Evolutionary conservation across 1,140 invertebrate species (phyloP), one percentile per base, ranked within the genome.

Genomic region (Drosophila nigrodunni): DNA sequence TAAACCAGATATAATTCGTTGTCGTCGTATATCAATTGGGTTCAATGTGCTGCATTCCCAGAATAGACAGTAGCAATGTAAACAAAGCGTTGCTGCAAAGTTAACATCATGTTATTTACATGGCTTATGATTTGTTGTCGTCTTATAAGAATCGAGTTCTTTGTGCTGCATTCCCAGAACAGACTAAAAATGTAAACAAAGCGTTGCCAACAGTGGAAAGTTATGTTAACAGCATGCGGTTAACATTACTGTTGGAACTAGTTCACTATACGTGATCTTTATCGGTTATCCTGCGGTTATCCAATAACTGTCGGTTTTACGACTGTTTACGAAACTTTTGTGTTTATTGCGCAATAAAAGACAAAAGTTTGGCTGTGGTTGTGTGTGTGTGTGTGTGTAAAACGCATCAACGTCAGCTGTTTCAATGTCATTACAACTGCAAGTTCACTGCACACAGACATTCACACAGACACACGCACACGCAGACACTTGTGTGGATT

Each of bases 351-450:
- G 66, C 79, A 87, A 87, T 82, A 46, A 39, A 67, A 65, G 50
- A 30, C 64, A 41, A 72, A 62, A 13, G 7, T 21, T 25, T 25
- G 25, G 3, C 44, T 37, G 9, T 7, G 10, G 41, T 10, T 34
- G 2, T 39, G 7, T 39, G 4, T 58, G 65, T 49, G 44, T 41
- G 4, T 54, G 15, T 9, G 47, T 69, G 8, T 43, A 11, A 55
- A 39, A 21, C 35, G 35, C 52, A 55, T 55, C 34, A 55, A 55
- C 52, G 15, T 39, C 52, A 39, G 52, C 35, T 80, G 73, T 87
- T 89, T 87, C 83, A 89, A 88, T 87, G 83, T 83, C 83, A 88
- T 78, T 88, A 68, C 77, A 80, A 77, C 68, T 77, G 73, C 82
- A 82, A 79, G 72, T 73, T 82, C 60, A 55, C 50, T 15, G 44